phyloP scores from a whole-genome alignment of 2,888 invertebrate genomes.

The Byasa hedistus region DNA sequence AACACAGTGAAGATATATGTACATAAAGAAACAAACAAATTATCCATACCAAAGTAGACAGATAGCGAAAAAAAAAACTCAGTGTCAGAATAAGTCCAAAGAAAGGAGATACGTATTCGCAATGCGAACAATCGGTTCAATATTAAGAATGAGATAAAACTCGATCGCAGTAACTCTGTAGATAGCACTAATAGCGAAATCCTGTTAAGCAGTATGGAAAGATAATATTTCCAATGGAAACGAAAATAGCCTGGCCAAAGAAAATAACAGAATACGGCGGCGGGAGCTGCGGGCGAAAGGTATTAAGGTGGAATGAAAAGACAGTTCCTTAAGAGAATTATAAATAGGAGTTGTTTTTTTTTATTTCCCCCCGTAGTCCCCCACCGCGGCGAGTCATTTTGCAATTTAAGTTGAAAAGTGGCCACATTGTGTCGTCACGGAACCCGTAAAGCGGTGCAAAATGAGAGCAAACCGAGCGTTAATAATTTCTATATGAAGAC shows the following conservation, averaged over 20 bases:
- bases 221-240: conserved; percentile 26
- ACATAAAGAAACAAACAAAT: conserved; percentile 18
- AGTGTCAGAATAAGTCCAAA: conserved; percentile 5
- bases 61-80: conserved; percentile 1
- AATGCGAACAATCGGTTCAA: conserved; percentile 21
- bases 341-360: conserved; percentile 18
- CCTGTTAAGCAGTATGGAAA: conserved; percentile 27
- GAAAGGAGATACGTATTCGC: conserved; percentile 15
- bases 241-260: conserved; percentile 20
- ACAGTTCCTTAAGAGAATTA: conserved; percentile 25
- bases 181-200: conserved; percentile 29
- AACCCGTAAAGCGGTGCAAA: conserved; percentile 22
- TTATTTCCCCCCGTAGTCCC: conserved; percentile 7
- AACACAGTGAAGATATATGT: conserved; percentile 19
- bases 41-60: conserved; percentile 12
- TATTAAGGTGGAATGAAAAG: conserved; percentile 23
- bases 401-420: conserved; percentile 9
- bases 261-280: conserved; percentile 14
- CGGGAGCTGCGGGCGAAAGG: conserved; percentile 11
- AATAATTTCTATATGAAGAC: conserved; percentile 25
- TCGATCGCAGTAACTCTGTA: conserved; percentile 16
- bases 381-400: conserved; percentile 16
- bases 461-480: conserved; percentile 20
- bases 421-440: conserved; percentile 12
- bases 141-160: conserved; percentile 24